Evolutionary conservation across 2,113 vertebrate species (phyloP).

Genomic region (Phocoena sinus): DNA sequence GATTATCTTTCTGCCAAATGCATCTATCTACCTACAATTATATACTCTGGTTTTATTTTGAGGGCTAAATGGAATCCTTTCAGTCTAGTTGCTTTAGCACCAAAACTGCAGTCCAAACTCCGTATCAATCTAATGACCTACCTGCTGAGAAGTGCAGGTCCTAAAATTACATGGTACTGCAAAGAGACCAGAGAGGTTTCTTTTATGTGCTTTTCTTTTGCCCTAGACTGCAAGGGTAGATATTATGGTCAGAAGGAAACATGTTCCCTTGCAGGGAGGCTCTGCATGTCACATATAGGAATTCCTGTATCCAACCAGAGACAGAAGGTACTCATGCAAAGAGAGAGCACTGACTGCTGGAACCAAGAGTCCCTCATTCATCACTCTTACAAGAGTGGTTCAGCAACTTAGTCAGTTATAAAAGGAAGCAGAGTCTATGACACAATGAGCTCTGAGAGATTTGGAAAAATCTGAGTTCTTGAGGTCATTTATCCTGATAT

Average conservation of each 20-base stretch:
- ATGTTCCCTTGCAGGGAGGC: not conserved
- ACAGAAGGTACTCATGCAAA: not conserved
- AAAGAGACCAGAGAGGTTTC: constrained; percentile 17
- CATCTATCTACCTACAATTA: not conserved
- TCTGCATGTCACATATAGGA: not conserved
- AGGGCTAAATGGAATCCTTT: constrained; percentile 20
- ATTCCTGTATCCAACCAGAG: not conserved
- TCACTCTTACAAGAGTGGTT: not conserved
- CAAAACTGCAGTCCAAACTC: constrained; percentile 11
- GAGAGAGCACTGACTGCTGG: not conserved
- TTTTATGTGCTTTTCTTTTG: constrained; percentile 30
- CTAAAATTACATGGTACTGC: not conserved
- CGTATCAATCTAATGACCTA: not conserved
- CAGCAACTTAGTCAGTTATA: not conserved
- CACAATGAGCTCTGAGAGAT: not conserved
- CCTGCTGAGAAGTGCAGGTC: constrained; percentile 11
- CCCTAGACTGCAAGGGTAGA: not conserved
- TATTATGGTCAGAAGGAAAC: constrained; percentile 27
- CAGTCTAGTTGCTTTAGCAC: not conserved
- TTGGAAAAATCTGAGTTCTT: not conserved
- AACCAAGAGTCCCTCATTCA: not conserved
- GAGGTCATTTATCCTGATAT: not conserved
- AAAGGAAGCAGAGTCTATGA: not conserved
- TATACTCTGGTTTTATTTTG: not conserved
- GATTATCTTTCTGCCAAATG: not conserved